Conservation (phyloP, 2,113 vertebrate species). For the Dasyprocta punctata region DNA sequence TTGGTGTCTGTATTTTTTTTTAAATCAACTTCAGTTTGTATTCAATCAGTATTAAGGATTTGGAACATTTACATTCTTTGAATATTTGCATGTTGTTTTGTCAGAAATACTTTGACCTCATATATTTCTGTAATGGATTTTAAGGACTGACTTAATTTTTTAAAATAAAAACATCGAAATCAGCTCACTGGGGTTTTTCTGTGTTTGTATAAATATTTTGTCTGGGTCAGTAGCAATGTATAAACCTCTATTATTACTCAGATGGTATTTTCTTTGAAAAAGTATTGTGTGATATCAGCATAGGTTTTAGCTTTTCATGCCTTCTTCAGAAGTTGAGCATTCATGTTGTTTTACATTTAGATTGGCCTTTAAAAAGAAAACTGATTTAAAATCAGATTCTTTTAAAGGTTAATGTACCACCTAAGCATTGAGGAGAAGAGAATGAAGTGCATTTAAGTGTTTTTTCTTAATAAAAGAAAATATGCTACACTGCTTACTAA, state of each 20-base stretch:
- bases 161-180: neutral
- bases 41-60: neutral
- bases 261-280: neutral
- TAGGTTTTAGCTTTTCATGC: neutral
- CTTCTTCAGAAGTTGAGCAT: neutral
- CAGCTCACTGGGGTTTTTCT: neutral
- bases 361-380: neutral
- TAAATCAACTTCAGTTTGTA: neutral
- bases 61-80: neutral
- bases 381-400: slow-evolving; percentile 8
- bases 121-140: neutral
- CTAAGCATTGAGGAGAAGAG: neutral
- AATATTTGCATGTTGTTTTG: neutral
- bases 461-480: neutral
- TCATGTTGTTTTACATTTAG: neutral
- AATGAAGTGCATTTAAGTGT: neutral
- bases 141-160: neutral
- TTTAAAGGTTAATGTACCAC: neutral
- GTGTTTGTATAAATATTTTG: neutral
- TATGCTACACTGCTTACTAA: neutral
- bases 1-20: neutral
- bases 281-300: neutral
- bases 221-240: neutral
- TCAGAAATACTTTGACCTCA: neutral
- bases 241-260: neutral